Percentiles rank a stretch among this genome's conserved stretches.
These are phyloP conservation scores for Amphiduros pacificus DNA, from an alignment of 2,888 invertebrate species.

Conservation along the genomic window DNA sequence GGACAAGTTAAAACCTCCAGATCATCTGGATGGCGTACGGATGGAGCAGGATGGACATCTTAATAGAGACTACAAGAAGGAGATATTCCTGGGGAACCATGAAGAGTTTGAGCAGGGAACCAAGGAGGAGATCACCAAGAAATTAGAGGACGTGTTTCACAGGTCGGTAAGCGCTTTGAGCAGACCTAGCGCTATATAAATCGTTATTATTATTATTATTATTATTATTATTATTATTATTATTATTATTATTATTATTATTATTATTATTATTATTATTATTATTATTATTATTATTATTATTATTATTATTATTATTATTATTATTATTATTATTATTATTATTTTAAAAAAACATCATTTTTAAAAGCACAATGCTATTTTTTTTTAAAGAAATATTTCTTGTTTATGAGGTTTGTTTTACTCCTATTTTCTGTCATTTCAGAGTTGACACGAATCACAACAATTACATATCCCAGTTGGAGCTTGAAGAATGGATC, in stretches of 20 bases:
- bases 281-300: no score
- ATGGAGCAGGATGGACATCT: conserved; percentile 62
- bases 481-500: conserved; percentile 58
- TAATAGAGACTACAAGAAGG: conserved; percentile 61
- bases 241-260: no score
- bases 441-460: conserved; percentile 56
- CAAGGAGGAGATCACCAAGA: conserved; percentile 38
- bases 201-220: no score
- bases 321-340: not conserved
- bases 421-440: not conserved
- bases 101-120: conserved; percentile 47
- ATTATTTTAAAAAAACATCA: not conserved
- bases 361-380: no score
- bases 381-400: no score
- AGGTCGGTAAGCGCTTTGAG: conserved; percentile 38
- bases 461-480: conserved; percentile 46
- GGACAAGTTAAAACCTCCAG: conserved; percentile 52
- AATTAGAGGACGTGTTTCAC: conserved; percentile 53
- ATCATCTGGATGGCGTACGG: conserved; percentile 61
- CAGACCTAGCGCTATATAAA: not conserved
- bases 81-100: conserved; percentile 59
- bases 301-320: no score
- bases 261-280: no score
- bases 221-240: no score
- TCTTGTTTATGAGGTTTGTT: not conserved